Evolutionary conservation across 1,140 invertebrate species (phyloP).

Genomic region (Melipona quadrifasciata): DNA sequence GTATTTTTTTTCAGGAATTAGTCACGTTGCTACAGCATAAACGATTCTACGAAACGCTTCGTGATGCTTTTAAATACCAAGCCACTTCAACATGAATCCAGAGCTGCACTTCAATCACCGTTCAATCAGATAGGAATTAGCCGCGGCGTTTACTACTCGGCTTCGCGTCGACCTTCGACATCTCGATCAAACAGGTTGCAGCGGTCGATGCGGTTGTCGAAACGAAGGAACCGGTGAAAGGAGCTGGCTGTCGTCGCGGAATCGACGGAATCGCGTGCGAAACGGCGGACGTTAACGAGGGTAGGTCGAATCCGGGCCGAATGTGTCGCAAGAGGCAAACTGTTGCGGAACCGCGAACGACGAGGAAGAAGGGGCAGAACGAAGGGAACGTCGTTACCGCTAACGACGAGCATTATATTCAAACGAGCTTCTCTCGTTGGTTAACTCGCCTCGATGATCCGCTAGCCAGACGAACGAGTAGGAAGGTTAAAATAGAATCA

Average conservation of each 20-base stretch:
- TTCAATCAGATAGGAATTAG: not conserved
- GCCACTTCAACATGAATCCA: no score
- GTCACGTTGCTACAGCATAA: no score
- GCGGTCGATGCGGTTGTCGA: not conserved
- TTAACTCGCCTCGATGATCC: slow-evolving; percentile 41
- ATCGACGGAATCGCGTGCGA: slow-evolving; percentile 58
- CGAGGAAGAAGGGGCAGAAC: slow-evolving; percentile 26
- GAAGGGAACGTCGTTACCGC: slow-evolving; percentile 11
- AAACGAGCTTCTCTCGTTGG: slow-evolving; percentile 44
- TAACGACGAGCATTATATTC: slow-evolving; percentile 62
- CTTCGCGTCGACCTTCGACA: slow-evolving; percentile 10
- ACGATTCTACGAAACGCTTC: no score
- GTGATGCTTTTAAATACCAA: no score
- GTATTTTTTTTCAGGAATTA: no score
- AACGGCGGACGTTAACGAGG: slow-evolving; percentile 57
- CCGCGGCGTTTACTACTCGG: not conserved
- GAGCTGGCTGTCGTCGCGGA: not conserved
- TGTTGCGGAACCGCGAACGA: slow-evolving; percentile 54
- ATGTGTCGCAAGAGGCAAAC: slow-evolving; percentile 63
- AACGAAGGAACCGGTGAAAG: slow-evolving; percentile 1
- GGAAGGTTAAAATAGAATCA: slow-evolving; percentile 1
- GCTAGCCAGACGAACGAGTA: not conserved
- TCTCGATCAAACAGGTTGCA: slow-evolving; percentile 22
- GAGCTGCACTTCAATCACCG: not conserved
- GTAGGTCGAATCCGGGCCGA: slow-evolving; percentile 38